Evolutionary conservation across 2,888 invertebrate genomes (phyloP).

Genomic region (Stenichneumon culpator): DNA sequence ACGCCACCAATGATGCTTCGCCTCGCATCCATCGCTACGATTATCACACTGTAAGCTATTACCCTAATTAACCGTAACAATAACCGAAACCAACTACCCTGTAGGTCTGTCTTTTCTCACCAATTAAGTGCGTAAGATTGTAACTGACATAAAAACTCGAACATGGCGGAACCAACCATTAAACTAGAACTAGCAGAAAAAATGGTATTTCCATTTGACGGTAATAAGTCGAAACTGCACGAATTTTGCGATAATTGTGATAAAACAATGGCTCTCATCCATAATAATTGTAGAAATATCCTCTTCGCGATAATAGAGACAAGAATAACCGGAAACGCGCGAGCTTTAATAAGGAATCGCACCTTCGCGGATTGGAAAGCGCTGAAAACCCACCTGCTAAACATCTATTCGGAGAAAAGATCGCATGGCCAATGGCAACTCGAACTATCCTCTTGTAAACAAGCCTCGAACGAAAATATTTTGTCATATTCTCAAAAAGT

Average conservation of each 20-base stretch:
- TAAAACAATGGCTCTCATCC: conserved; percentile 40
- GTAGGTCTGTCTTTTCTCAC: too few species aligned
- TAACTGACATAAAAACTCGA: background rate
- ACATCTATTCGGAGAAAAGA: conserved; percentile 37
- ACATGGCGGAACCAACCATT: background rate
- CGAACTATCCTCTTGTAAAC: conserved; percentile 70
- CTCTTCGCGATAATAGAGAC: conserved; percentile 71
- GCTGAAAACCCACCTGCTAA: conserved; percentile 64
- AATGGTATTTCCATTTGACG: conserved; percentile 63
- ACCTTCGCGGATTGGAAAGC: conserved; percentile 68
- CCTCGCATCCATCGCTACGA: too few species aligned
- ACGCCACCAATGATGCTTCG: too few species aligned
- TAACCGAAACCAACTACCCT: too few species aligned
- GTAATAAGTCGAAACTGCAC: conserved; percentile 63
- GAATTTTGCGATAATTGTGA: conserved; percentile 65
- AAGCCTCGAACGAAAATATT: too few species aligned
- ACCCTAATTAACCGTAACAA: too few species aligned
- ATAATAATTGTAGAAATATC: conserved; percentile 45
- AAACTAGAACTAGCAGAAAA: conserved; percentile 63
- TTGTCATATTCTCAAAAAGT: too few species aligned
- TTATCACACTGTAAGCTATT: too few species aligned
- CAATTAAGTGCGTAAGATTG: too few species aligned
- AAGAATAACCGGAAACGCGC: conserved; percentile 71
- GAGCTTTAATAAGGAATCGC: conserved; percentile 70
- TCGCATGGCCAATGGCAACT: conserved; percentile 75